Evolutionary conservation across 2,888 invertebrate species (phyloP).

Genomic region (Eurois occulta): DNA sequence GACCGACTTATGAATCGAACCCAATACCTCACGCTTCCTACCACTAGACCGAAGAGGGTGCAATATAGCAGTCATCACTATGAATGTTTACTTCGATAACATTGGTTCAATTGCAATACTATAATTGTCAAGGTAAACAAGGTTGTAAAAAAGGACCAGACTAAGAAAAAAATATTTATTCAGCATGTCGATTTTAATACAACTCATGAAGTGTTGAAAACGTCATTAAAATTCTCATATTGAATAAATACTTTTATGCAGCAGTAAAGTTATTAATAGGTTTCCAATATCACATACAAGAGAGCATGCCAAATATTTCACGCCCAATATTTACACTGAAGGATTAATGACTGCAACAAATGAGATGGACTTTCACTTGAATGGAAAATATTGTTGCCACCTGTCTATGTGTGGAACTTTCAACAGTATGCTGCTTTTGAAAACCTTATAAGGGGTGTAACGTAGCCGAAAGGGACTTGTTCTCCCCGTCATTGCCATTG

Average conservation of each 20-base stretch:
- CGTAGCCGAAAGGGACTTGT: too few relatives aligned
- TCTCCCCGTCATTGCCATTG: too few relatives aligned
- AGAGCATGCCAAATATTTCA: background rate
- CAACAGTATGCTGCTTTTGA: background rate
- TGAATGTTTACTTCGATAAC: background rate
- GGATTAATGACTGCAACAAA: slow-evolving; percentile 7
- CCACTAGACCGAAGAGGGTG: background rate
- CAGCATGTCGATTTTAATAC: background rate
- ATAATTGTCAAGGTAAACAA: background rate
- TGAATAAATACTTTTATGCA: background rate
- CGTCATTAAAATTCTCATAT: too few relatives aligned
- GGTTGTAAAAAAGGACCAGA: background rate
- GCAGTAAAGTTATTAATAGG: slow-evolving; percentile 11
- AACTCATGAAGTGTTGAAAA: background rate
- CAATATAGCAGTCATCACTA: background rate
- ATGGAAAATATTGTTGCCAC: background rate
- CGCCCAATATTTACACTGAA: background rate
- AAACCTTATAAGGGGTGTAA: too few relatives aligned
- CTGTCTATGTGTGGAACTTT: background rate
- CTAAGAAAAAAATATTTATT: background rate
- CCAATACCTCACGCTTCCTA: background rate
- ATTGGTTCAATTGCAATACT: background rate
- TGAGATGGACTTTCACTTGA: background rate
- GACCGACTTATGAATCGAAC: background rate
- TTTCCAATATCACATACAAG: slow-evolving; percentile 32